Evolutionary conservation across 2,888 invertebrate species (phyloP).

Genomic region (Spicauda simplicius): DNA sequence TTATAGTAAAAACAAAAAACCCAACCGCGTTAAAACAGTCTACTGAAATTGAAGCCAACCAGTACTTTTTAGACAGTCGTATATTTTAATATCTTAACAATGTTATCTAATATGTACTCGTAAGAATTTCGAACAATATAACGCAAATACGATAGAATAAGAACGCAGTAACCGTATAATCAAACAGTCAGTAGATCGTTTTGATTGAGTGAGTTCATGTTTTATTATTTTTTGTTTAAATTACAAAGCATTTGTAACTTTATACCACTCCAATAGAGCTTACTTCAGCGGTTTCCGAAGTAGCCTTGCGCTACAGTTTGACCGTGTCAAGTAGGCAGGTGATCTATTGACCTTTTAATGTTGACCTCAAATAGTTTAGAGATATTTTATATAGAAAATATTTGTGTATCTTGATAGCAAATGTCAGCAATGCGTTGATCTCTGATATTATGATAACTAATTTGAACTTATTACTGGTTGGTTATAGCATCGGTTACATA

Average conservation of each 20-base stretch:
- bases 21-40: no score
- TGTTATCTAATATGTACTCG: no score
- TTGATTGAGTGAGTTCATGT: conserved; percentile 14
- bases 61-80: no score
- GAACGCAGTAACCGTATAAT: conserved; percentile 4
- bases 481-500: not conserved
- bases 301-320: conserved; percentile 16
- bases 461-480: not conserved
- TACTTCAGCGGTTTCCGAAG: not conserved
- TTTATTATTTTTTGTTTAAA: conserved; percentile 8
- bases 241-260: not conserved
- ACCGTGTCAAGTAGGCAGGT: conserved; percentile 40
- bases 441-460: not conserved
- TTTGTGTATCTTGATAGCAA: conserved; percentile 17
- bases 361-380: conserved; percentile 38
- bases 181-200: conserved; percentile 14
- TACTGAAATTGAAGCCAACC: no score
- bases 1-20: no score
- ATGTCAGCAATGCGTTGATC: not conserved
- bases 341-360: conserved; percentile 41
- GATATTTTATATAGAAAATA: conserved; percentile 12
- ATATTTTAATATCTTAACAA: no score
- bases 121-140: not conserved
- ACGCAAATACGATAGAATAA: not conserved
- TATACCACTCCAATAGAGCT: not conserved